Conservation (phyloP, 53 echinoderm and acorn worm species). For the Luidia sarsii region DNA sequence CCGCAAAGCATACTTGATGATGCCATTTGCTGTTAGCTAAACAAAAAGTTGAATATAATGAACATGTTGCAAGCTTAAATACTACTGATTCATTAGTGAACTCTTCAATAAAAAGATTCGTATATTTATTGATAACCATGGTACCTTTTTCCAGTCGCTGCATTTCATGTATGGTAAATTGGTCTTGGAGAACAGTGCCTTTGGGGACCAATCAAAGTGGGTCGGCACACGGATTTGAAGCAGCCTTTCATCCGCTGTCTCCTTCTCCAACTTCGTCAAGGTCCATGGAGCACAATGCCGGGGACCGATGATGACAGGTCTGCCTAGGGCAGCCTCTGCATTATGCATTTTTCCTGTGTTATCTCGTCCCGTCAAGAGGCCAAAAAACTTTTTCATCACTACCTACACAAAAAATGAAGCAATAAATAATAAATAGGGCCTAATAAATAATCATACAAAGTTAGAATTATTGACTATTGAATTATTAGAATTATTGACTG, state of each 20-base stretch:
- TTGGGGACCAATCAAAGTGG: constrained; percentile 2
- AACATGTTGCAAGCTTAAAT: no score
- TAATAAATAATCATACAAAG: no score
- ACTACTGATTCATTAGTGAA: no score
- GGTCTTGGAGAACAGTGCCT: not conserved
- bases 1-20: no score
- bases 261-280: not conserved
- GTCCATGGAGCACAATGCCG: not conserved
- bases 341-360: not conserved
- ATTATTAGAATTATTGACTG: no score
- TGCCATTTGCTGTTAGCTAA: no score
- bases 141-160: constrained; percentile 38
- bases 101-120: no score
- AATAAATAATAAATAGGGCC: no score
- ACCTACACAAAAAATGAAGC: constrained; percentile 6
- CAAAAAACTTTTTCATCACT: constrained; percentile 32
- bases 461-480: no score
- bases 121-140: no score
- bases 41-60: no score
- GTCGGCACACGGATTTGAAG: not conserved
- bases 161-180: constrained; percentile 15
- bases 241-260: not conserved
- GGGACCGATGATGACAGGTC: not conserved
- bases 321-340: not conserved
- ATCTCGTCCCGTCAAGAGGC: constrained; percentile 5